A percentile compares a stretch with the other conserved stretches of the same genome.
These are phyloP conservation scores for Rhogogaster chlorosoma DNA, from an alignment of 2,888 invertebrate genomes.

Conservation along the genomic window DNA sequence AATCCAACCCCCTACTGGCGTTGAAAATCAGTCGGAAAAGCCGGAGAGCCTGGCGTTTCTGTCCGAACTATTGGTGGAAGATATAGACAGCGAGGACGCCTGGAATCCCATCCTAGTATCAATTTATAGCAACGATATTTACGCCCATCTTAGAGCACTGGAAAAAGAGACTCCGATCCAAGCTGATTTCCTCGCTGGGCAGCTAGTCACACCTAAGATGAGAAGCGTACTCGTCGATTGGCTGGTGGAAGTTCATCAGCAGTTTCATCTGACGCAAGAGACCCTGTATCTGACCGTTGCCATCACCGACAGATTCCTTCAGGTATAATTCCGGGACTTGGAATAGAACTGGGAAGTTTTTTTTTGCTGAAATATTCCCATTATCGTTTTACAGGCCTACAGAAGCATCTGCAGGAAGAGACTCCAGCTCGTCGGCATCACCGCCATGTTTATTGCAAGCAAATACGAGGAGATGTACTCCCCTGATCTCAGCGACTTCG, in stretches of 20 bases:
- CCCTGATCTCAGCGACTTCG: constrained; percentile 93
- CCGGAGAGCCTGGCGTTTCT: constrained; percentile 67
- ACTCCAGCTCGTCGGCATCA: constrained; percentile 93
- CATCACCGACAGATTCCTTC: constrained; percentile 94
- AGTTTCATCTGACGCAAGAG: constrained; percentile 92
- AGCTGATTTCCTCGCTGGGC: constrained; percentile 84
- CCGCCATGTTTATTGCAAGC: constrained; percentile 93
- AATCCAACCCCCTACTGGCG: neutral
- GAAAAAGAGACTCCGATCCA: constrained; percentile 86
- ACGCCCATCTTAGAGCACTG: constrained; percentile 87
- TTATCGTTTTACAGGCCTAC: constrained; percentile 77
- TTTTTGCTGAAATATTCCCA: neutral
- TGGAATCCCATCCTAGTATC: constrained; percentile 89
- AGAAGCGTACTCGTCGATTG: constrained; percentile 94
- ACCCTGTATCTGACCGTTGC: constrained; percentile 94
- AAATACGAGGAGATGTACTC: constrained; percentile 97
- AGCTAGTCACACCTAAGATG: constrained; percentile 91
- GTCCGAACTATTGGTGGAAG: constrained; percentile 79
- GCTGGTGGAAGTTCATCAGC: constrained; percentile 94
- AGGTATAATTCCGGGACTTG: constrained; percentile 78
- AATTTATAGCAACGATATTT: constrained; percentile 94
- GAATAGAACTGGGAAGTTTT: neutral
- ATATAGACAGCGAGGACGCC: constrained; percentile 88
- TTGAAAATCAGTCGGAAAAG: constrained; percentile 34
- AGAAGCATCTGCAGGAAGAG: constrained; percentile 84